Evolutionary conservation across 1,140 invertebrate genomes (phyloP).

Genomic region (Pseudobourletiella spinata): DNA sequence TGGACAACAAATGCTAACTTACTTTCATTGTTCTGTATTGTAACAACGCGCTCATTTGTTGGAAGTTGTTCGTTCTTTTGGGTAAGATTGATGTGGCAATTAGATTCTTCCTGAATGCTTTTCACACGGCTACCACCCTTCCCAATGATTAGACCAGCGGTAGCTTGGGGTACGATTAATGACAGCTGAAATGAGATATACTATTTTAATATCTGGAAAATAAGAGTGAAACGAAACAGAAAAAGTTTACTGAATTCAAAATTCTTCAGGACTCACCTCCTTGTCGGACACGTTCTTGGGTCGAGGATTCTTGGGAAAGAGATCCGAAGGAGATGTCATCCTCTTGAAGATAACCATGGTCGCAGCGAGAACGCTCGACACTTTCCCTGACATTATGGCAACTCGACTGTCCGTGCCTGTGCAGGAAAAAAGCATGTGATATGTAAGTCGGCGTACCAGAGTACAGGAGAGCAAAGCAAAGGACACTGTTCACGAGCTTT

Average conservation of each 20-base stretch:
- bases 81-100: constrained; percentile 36
- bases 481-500: too few species aligned
- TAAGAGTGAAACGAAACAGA: too few species aligned
- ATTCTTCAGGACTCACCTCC: constrained; percentile 29
- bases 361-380: constrained; percentile 26
- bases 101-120: constrained; percentile 35
- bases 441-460: too few species aligned
- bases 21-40: constrained; percentile 37
- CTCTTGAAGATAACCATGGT: constrained; percentile 36
- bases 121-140: constrained; percentile 35
- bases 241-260: too few species aligned
- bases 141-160: constrained; percentile 36
- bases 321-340: constrained; percentile 36
- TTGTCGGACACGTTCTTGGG: constrained; percentile 35
- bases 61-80: constrained; percentile 36
- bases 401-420: constrained; percentile 32
- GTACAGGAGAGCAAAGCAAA: too few species aligned
- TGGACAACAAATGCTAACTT: constrained; percentile 1
- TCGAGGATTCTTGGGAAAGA: constrained; percentile 35
- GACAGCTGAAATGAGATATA: constrained; percentile 29
- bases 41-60: constrained; percentile 36
- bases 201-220: too few species aligned
- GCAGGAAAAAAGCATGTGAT: background rate
- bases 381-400: constrained; percentile 35
- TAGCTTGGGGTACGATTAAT: constrained; percentile 35